phyloP scores from a whole-genome alignment of 2,113 vertebrate genomes.

The Clarias magur region DNA sequence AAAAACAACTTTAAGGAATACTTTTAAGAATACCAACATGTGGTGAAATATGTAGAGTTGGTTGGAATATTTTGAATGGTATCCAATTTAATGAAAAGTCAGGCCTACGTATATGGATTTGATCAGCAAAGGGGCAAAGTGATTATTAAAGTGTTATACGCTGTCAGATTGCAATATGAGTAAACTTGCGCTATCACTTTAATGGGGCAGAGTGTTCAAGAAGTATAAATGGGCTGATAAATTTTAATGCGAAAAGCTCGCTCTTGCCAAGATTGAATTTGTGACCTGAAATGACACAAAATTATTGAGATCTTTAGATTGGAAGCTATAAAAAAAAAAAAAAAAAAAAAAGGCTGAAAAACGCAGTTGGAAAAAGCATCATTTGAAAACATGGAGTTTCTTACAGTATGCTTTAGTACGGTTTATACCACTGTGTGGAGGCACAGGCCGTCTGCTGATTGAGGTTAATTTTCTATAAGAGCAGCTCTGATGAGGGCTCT shows the following conservation, averaged over 20 bases:
- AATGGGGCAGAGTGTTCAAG: not conserved
- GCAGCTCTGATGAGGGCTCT: not conserved
- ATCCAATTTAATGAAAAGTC: not conserved
- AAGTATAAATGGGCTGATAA: not conserved
- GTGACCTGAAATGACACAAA: not conserved
- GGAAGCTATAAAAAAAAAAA: not conserved
- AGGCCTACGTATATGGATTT: not conserved
- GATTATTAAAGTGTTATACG: not conserved
- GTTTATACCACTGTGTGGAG: not conserved
- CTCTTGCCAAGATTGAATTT: conserved; percentile 1
- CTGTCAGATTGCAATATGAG: not conserved
- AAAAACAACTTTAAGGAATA: not conserved
- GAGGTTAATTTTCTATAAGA: not conserved
- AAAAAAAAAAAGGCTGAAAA: no score
- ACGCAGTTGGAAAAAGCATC: not conserved
- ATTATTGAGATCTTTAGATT: not conserved
- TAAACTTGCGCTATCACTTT: not conserved
- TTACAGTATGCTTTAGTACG: not conserved
- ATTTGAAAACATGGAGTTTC: not conserved
- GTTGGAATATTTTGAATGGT: not conserved
- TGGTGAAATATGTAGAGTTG: no score
- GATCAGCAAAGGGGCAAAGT: not conserved
- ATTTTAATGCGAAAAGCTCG: not conserved
- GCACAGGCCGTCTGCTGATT: not conserved
- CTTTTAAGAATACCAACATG: not conserved